Base-by-base conservation (phyloP, 2,797 vertebrate species). In the Anguilla obscura region DNA sequence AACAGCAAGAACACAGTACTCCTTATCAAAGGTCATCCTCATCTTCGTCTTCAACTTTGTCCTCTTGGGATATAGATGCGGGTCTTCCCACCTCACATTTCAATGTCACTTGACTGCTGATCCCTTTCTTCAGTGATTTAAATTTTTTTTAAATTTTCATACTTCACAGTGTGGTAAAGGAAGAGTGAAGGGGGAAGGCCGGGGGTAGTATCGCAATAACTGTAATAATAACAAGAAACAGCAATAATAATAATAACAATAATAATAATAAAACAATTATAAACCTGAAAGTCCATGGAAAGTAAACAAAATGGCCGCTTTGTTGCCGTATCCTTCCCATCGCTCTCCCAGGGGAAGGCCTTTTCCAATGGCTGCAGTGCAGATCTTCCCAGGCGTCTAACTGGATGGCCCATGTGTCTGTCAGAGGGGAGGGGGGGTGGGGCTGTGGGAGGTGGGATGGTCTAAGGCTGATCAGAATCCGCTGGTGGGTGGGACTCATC, bases 81-180 rank as follows among this genome's bases (percentile, higher is more conserved):
- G 86, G 87, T 80, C 88, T 82, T 86, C 86, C 90, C 89, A 91
- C 92, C 88, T 88, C 84, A 89, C 88, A 90, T 93, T 94, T 94
- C 94, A 93, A 91, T 93, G 91, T 90, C 91, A 92, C 90, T 91
- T 90, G 91, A 91, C 92, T 91, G 91, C 86, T 84, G 74, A 33
- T 84, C 90, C 85, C 90, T 88, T 48, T 92, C 92, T 91, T 58
- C 84, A 85, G 52, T 85, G 83, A 93, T 40, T 86, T 79, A 7
- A 52, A 10, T 45, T 89, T 88, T 92, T 91, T 83, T 89, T 93
- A 92, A 94, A 92, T 94, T 92, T 94, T 91, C 94, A 91, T 94
- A 93, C 93, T 96, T 97, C 95, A 96, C 96, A 96, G 96, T 97
- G 96, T 95, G 95, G 92, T 93, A 94, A 94, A 94, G 90, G 93